Evolutionary conservation across 2,888 invertebrate genomes (phyloP).

Genomic region (Chaitophorus viminalis): DNA sequence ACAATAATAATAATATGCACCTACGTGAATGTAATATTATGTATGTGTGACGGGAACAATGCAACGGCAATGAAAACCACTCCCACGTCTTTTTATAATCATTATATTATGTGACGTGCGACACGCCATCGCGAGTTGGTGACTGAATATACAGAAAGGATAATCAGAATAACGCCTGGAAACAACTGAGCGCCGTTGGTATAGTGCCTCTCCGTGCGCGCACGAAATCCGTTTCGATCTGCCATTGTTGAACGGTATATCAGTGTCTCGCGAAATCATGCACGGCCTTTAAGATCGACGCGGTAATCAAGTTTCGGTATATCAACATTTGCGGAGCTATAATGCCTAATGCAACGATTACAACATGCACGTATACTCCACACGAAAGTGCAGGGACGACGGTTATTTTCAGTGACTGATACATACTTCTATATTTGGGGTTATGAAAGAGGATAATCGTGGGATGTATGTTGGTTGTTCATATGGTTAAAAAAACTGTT

Average conservation of each 20-base stretch:
- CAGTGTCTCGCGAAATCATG: background rate
- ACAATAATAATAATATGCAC: background rate
- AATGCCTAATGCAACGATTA: no score
- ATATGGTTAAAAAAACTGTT: no score
- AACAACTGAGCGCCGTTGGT: background rate
- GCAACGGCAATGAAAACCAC: conserved; percentile 36
- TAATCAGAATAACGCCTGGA: background rate
- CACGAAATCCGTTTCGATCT: background rate
- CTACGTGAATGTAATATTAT: background rate
- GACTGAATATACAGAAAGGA: background rate
- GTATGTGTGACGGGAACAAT: conserved; percentile 31
- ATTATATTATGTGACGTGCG: conserved; percentile 34
- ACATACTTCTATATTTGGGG: no score
- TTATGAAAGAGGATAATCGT: no score
- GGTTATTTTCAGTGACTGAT: no score
- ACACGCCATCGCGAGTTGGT: background rate
- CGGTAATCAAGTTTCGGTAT: no score
- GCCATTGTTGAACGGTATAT: background rate
- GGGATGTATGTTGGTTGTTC: no score
- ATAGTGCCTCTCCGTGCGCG: background rate
- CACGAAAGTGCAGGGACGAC: no score
- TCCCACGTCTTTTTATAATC: conserved; percentile 58
- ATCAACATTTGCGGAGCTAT: background rate
- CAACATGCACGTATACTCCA: no score
- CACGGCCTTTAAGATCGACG: background rate